A percentile compares a stretch with the other conserved stretches of the same genome.
Conservation (phyloP, 1,140 invertebrate species). For the Sminthurides bifidus region DNA sequence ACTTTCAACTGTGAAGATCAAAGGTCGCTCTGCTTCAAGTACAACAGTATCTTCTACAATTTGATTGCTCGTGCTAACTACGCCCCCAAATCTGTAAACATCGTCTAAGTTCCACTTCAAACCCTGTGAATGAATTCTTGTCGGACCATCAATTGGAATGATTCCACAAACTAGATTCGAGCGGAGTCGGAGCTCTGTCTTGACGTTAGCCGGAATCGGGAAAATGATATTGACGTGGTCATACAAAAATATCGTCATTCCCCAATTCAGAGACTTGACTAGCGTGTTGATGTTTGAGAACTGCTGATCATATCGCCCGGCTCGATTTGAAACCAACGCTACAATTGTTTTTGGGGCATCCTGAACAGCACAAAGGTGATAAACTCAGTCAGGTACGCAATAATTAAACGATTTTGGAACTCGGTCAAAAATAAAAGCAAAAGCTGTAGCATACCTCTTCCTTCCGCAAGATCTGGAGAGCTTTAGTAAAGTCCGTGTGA, state of each 20-base stretch:
- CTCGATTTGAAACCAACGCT: not conserved
- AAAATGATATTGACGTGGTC: not conserved
- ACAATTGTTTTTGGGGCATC: not conserved
- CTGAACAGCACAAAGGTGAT: not conserved
- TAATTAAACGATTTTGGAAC: no score
- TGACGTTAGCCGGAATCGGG: not conserved
- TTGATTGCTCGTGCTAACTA: constrained; percentile 16
- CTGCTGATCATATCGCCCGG: constrained; percentile 4
- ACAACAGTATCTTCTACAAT: not conserved
- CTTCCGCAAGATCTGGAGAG: not conserved
- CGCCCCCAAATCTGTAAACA: constrained; percentile 9
- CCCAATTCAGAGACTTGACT: not conserved
- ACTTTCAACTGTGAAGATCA: not conserved
- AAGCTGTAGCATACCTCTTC: no score
- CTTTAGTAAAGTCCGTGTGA: constrained; percentile 25
- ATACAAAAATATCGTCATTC: not conserved
- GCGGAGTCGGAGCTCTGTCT: not conserved
- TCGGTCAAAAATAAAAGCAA: no score
- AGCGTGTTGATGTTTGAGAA: constrained; percentile 9
- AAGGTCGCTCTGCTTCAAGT: not conserved
- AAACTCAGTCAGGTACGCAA: no score
- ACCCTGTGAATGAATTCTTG: constrained; percentile 10
- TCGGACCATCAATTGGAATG: constrained; percentile 13
- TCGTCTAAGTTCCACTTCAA: constrained; percentile 18
- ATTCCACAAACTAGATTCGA: constrained; percentile 5